Conservation (phyloP, 2,113 vertebrate genomes). For the Murina feae region DNA sequence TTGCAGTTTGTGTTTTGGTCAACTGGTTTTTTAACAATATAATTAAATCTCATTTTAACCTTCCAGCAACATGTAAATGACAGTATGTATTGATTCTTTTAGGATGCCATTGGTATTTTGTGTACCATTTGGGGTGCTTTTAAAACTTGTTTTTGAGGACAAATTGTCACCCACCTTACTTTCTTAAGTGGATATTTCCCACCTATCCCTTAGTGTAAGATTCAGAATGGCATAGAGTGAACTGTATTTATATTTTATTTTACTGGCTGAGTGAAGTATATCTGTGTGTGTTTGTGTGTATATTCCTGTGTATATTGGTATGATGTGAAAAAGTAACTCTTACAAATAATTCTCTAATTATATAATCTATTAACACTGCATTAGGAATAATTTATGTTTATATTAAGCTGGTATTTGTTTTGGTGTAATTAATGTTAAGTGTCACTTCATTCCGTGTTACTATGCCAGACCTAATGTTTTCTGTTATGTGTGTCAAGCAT, state of each 20-base stretch:
- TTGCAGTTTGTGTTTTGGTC: slow-evolving; percentile 1
- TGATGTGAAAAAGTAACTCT: slow-evolving; percentile 11
- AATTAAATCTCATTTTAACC: slow-evolving; percentile 14
- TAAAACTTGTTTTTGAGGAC: neutral
- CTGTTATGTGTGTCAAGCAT: neutral
- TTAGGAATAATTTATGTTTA: slow-evolving; percentile 10
- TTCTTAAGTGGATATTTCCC: neutral
- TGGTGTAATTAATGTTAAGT: slow-evolving; percentile 38
- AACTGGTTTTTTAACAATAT: neutral
- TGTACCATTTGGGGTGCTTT: neutral
- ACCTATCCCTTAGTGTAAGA: neutral
- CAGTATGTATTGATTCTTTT: neutral
- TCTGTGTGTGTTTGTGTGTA: neutral
- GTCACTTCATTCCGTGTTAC: slow-evolving; percentile 11
- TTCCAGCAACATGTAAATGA: neutral
- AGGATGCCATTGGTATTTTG: neutral
- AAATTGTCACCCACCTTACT: neutral
- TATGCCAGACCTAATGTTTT: slow-evolving; percentile 24
- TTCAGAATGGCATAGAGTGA: neutral
- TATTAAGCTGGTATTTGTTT: neutral
- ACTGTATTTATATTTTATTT: neutral
- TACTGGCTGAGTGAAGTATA: neutral
- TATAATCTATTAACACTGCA: neutral
- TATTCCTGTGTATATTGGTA: neutral
- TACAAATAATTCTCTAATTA: slow-evolving; percentile 22